Evolutionary conservation across 2,113 vertebrate genomes (phyloP), one percentile per base, ranked within the genome.

Genomic region (Dipodomys spectabilis): DNA sequence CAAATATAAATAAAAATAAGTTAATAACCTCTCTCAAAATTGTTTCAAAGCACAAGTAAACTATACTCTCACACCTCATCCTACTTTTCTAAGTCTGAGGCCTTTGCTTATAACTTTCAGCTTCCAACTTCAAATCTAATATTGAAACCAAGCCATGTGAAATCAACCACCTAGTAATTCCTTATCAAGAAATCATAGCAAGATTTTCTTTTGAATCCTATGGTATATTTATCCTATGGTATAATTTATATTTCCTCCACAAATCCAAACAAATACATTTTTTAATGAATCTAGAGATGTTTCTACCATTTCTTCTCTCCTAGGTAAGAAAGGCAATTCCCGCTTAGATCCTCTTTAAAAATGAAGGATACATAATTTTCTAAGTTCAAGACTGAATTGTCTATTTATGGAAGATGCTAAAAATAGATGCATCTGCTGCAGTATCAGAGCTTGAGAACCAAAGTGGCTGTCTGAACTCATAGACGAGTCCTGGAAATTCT

Each of bases 401-500:
- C 68, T 69, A 62, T 74, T 91, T 84, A n/a, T 35, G 19, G 78
- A 75, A 84, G 45, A 84, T 19, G 25, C 69, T 72, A 23, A 53
- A 93, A 92, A 68, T 8, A 68, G 64, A 62, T 30, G 19, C 4
- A 27, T 60, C 57, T 80, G 74, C 69, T 44, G 18, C 28, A 45
- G 22, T 35, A 78, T 80, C 16, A n/a, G 35, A 68, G n/a, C 75
- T 87, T 82, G 84, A 23, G 73, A 73, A 62, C 25, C 7, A 49
- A 78, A 25, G 44, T 23, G 6, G 69, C 80, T 57, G 39, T 62
- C 77, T 60, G 57, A 27, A 75, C 64, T 84, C 65, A 82, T 35
- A 81, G 28, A 84, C 64, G 4, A 73, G 30, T 90, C 94, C 93
- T 93, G n/a, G 82, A 97, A 96, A 95, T 49, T 78, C 7, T 92